phyloP scores from a whole-genome alignment of 2,888 invertebrate genomes.

The Phyto melanocephala region DNA sequence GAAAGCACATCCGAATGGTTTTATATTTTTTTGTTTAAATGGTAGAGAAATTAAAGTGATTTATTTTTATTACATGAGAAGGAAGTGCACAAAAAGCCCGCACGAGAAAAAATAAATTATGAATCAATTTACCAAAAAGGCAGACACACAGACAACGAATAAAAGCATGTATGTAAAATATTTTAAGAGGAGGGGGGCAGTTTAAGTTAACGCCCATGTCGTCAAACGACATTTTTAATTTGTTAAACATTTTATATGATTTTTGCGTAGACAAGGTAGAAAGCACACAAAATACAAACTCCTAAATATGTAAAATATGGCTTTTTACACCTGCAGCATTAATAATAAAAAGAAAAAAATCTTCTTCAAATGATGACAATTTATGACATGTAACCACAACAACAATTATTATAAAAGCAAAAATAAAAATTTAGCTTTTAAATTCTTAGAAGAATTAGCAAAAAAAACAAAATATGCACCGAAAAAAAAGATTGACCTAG shows the following conservation, averaged over 20 bases:
- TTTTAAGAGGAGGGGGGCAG: background rate
- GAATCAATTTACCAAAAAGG: slow-evolving; percentile 38
- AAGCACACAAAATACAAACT: background rate
- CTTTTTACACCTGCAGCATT: slow-evolving; percentile 27
- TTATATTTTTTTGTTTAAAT: slow-evolving; percentile 18
- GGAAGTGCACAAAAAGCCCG: slow-evolving; percentile 14
- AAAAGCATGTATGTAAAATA: background rate
- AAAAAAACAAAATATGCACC: background rate
- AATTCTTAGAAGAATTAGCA: background rate
- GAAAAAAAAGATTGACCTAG: no score
- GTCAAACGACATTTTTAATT: slow-evolving; percentile 55
- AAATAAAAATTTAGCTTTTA: background rate
- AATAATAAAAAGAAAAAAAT: no score
- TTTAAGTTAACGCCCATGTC: slow-evolving; percentile 59
- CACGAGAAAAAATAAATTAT: slow-evolving; percentile 7
- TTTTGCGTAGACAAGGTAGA: background rate
- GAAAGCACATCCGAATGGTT: background rate
- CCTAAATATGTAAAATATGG: background rate
- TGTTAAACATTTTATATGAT: slow-evolving; percentile 54
- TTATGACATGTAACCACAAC: slow-evolving; percentile 1
- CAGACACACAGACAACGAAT: slow-evolving; percentile 7
- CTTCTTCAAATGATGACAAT: background rate
- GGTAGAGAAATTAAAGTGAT: slow-evolving; percentile 52
- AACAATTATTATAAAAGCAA: background rate
- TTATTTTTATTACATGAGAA: slow-evolving; percentile 57